Evolutionary conservation across 2,113 vertebrate species (phyloP).

Genomic region (human (Homo sapiens)): DNA sequence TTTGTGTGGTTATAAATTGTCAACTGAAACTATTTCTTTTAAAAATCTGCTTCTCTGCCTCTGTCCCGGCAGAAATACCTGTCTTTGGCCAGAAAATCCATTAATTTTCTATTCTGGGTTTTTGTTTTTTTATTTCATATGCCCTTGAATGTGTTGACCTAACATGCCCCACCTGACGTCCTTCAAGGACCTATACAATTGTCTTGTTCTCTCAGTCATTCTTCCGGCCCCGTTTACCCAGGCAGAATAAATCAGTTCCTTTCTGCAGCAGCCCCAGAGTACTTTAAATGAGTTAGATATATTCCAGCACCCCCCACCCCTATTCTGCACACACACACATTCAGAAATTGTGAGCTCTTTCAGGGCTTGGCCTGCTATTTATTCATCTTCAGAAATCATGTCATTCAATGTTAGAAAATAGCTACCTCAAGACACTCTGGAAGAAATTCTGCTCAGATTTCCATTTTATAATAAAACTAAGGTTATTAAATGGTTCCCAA

Average conservation of each 20-base stretch:
- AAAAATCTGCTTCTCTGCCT: neutral
- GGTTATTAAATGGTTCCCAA: neutral
- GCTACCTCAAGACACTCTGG: neutral
- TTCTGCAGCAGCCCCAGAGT: neutral
- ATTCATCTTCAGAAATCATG: rapidly evolving
- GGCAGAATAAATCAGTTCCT: neutral
- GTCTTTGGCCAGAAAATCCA: neutral
- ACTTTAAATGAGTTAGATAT: neutral
- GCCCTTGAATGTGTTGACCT: neutral
- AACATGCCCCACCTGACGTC: neutral
- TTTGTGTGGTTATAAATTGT: neutral
- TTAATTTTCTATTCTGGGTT: neutral
- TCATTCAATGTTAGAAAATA: neutral
- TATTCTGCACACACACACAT: neutral
- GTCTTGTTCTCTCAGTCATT: neutral
- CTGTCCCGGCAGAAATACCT: neutral
- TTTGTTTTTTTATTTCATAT: neutral
- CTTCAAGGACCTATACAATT: neutral
- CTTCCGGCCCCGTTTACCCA: neutral
- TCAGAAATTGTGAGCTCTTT: neutral
- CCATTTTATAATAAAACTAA: constrained; percentile 25
- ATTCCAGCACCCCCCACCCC: rapidly evolving
- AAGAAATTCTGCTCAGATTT: constrained; percentile 9
- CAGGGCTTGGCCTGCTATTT: rapidly evolving
- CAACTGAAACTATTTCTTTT: neutral